phyloP scores from a whole-genome alignment of 2,888 invertebrate species.

The Limnephilus lunatus region DNA sequence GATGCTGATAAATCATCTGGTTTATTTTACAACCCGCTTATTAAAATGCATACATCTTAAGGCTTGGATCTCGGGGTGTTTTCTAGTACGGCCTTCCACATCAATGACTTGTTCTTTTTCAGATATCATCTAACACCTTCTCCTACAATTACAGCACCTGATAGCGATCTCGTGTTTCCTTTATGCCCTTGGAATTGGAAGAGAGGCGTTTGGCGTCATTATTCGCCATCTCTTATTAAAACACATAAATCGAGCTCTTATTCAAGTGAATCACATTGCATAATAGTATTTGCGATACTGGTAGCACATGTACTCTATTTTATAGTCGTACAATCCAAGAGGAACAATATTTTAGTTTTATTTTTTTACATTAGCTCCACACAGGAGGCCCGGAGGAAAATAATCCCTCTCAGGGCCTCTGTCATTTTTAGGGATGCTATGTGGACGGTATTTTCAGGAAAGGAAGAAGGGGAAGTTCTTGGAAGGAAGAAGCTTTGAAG shows the following conservation, averaged over 20 bases:
- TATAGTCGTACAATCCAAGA: neutral
- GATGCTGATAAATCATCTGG: neutral
- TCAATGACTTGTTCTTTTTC: neutral
- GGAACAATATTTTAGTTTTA: neutral
- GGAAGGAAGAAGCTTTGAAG: no score
- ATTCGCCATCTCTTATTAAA: neutral
- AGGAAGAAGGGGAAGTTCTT: no score
- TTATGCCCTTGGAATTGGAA: constrained; percentile 6
- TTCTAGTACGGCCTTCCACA: neutral
- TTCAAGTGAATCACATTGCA: neutral
- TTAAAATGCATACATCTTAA: constrained; percentile 29
- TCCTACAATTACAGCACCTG: constrained; percentile 22
- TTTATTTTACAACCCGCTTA: constrained; percentile 9
- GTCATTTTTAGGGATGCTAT: no score
- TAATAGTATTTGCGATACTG: neutral
- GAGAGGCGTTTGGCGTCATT: neutral
- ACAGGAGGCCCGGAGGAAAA: no score
- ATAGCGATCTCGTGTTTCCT: constrained; percentile 5
- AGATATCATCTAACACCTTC: constrained; percentile 29
- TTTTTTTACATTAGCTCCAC: no score
- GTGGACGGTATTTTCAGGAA: no score
- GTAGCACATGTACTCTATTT: neutral
- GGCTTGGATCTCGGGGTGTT: neutral
- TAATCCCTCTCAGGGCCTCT: no score
- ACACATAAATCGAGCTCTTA: neutral